Percentiles rank a stretch among this genome's conserved stretches.
These are phyloP conservation scores for Drosophila anomalata DNA, from an alignment of 2,888 invertebrate genomes.

Conservation along the genomic window DNA sequence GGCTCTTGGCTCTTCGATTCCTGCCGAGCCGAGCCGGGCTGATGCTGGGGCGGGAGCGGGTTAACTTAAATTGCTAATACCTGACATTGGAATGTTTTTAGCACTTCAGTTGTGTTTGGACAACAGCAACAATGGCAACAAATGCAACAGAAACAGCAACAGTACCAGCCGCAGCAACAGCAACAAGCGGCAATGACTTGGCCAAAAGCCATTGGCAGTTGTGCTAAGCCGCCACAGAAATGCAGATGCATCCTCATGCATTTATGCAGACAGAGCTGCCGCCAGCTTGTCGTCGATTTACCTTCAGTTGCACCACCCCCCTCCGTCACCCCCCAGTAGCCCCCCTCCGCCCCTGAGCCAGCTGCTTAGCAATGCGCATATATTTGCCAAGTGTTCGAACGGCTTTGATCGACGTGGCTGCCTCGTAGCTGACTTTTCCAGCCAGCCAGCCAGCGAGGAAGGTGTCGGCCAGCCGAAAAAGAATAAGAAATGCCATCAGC, in stretches of 20 bases:
- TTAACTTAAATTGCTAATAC: constrained; percentile 77
- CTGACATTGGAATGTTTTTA: constrained; percentile 79
- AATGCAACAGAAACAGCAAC: constrained; percentile 36
- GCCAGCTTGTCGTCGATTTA: constrained; percentile 72
- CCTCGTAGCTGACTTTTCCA: constrained; percentile 56
- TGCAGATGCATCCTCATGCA: constrained; percentile 72
- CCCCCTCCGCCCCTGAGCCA: constrained; percentile 16
- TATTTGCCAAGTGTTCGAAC: constrained; percentile 71
- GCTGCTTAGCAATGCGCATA: constrained; percentile 68
- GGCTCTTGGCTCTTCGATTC: constrained; percentile 7
- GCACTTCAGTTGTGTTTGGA: constrained; percentile 75
- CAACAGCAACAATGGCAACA: constrained; percentile 65
- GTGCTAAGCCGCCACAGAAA: constrained; percentile 51
- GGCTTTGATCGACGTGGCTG: constrained; percentile 70
- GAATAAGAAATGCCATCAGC: constrained; percentile 54
- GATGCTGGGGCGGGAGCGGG: constrained; percentile 16
- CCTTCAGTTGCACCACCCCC: constrained; percentile 7
- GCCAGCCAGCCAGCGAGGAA: constrained; percentile 44
- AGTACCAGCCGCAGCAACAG: constrained; percentile 45
- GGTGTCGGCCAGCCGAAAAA: constrained; percentile 40
- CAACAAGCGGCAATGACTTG: constrained; percentile 72
- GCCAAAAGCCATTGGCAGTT: constrained; percentile 70
- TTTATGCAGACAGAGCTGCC: constrained; percentile 65
- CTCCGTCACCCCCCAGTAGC: background rate
- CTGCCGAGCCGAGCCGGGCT: background rate